Percentiles rank a stretch among this genome's conserved stretches.
Evolutionary conservation across 35 echinoderm and acorn worm genomes (phyloP).

Genomic region (Apostichopus parvimensis): DNA sequence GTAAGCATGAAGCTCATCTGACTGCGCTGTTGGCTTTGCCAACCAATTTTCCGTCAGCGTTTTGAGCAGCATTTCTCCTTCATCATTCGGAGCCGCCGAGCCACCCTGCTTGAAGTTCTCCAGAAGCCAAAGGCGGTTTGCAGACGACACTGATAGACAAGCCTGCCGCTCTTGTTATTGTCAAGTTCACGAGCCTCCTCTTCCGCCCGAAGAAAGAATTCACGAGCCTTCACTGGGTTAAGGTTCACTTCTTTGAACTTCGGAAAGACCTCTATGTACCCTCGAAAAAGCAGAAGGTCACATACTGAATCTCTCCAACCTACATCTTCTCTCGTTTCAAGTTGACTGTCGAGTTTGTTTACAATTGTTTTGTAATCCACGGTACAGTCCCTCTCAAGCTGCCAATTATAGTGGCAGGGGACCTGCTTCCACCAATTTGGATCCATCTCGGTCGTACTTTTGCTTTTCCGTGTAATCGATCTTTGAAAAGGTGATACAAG

Average conservation of each 20-base stretch:
- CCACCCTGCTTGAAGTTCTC: neutral
- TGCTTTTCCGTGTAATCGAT: too few species aligned
- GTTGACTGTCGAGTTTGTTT: neutral
- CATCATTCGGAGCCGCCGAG: neutral
- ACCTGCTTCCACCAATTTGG: constrained; percentile 31
- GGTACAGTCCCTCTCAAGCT: neutral
- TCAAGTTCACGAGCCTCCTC: neutral
- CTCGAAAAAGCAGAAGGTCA: constrained; percentile 7
- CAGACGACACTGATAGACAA: neutral
- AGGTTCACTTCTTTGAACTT: neutral
- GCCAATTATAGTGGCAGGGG: constrained; percentile 30
- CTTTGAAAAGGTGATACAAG: too few species aligned
- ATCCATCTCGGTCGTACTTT: neutral
- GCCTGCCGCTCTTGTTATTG: constrained; percentile 13
- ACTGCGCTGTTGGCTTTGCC: too few species aligned
- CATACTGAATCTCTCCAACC: neutral
- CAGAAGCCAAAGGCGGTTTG: constrained; percentile 40
- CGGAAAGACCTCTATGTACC: neutral
- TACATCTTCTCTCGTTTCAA: neutral
- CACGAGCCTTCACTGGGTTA: neutral
- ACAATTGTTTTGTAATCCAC: neutral
- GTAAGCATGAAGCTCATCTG: neutral
- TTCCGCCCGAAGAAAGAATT: constrained; percentile 8
- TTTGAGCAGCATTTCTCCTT: neutral
- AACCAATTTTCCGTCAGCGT: neutral